Evolutionary conservation across 1,140 invertebrate genomes (phyloP), one percentile per base, ranked within the genome.

Genomic region (Hycleus phaleratus): DNA sequence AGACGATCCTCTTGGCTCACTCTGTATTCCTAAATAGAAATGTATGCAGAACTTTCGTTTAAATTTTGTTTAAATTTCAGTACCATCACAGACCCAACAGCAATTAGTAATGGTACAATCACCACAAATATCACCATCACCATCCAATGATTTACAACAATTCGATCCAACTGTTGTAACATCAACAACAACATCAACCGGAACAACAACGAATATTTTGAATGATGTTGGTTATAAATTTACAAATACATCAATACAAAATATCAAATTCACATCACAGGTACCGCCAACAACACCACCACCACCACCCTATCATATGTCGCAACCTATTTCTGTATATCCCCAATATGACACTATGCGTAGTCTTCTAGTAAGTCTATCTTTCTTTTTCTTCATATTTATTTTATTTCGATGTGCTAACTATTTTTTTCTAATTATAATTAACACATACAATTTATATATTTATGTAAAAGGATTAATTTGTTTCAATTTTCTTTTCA

Each of bases 161-260:
- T 58, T 60, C 7, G 7, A 32, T 4, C 4, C 7, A 4, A 32
- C 4, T 32, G 32, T 32, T 5, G 32, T 5, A 5, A 4, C 32
- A 32, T 26, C 59, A 50, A 40, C 60, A 58, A 26, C 49, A 47
- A 25, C 51, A 58, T 26, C 48, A 54, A 40, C 49, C 49, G 26
- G 42, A 46, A 9, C 47, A 59, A 39, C 64, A 62, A 32, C 44
- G 44, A 46, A 38, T 12, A 39, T n/a, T 51, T 32, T 18, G 18
- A 18, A 18, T 18, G 18, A 18, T 5, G 9, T 26, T 11, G 73
- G 70, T 48, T 79, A 78, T 45, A 79, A 81, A 51, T 79, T 79
- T 59, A 55, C 75, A 4, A 38, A 70, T 2, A 71, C 75, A 3
- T 64, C 71, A 8, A 49, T 47, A 38, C 68, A 68, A 10, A 71